These are phyloP conservation scores for Lepidothrix coronata DNA, from an alignment of 2,113 vertebrate genomes.

Conservation along the genomic window DNA sequence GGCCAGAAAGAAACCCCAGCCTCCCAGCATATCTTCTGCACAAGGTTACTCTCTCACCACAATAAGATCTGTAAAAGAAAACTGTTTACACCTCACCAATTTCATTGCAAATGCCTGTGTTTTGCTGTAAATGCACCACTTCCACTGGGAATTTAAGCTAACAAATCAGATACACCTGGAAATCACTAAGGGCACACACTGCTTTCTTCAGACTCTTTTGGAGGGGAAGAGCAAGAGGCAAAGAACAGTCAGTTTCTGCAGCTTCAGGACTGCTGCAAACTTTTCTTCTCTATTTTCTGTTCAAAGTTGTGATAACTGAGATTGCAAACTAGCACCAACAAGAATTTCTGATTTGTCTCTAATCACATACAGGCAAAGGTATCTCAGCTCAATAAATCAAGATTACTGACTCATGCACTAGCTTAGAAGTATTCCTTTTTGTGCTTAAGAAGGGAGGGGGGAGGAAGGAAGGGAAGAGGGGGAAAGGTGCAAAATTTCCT, in stretches of 20 bases:
- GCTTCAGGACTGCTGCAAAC: background rate
- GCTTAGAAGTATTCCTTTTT: background rate
- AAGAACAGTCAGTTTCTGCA: background rate
- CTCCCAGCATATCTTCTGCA: background rate
- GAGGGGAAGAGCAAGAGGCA: background rate
- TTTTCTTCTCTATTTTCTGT: background rate
- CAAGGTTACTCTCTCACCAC: background rate
- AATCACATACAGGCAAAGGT: background rate
- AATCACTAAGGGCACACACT: background rate
- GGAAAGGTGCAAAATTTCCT: background rate
- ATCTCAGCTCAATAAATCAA: conserved; percentile 30
- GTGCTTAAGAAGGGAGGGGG: background rate
- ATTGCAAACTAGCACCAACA: conserved; percentile 16
- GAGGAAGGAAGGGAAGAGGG: background rate
- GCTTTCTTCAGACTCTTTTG: background rate
- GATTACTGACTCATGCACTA: background rate
- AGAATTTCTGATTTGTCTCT: conserved; percentile 17
- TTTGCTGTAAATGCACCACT: background rate
- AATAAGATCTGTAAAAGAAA: background rate
- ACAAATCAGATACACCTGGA: background rate
- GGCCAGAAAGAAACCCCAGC: background rate
- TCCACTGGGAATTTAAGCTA: background rate
- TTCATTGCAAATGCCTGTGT: background rate
- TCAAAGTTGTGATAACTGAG: background rate
- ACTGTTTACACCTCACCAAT: background rate